Base-by-base conservation (phyloP, 2,797 vertebrate species). In the Poecilia velifera region DNA sequence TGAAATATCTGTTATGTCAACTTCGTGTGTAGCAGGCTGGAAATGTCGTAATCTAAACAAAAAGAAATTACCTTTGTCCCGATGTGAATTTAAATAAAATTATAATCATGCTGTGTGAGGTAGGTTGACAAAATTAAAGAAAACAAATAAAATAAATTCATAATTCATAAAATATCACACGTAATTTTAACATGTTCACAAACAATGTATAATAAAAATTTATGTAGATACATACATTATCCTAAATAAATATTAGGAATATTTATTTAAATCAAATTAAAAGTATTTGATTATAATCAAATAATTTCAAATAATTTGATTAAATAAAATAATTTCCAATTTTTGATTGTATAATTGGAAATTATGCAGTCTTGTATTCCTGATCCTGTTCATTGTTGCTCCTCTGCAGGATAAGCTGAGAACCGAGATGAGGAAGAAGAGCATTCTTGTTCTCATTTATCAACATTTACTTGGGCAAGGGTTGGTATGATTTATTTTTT, bases 391-490 rank as follows among this genome's bases (percentile, higher is more conserved):
- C 20, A 45, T 18, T 86, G 72, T 81, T 46, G 16, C 16, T 93
- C 80, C 84, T 89, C 90, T 90, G 85, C 91, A 99, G 98, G 97
- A 97, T 57, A 96, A 97, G 84, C 90, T 96, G 88, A 95, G 95
- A 91, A 96, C 94, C 70, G 97, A 98, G 91, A 96, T 95, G 66
- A 96, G 98, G 79, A 95, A 92, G 83, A 98, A 97, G 92, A 97
- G 96, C 85, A 94, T 99, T 57, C 97, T 99, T 34, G 95, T 98
- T 89, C 93, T 99, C 82, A 98, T 99, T 90, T 95, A 97, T 88
- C 96, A 98, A 89, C 96, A 99, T 87, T 96, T 99, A 91, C 93
- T 96, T 45, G 95, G 96, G 10, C 96, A 98, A 90, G 98, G 98
- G 98, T 99, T 92, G 86, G 97, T 95, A 72, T 72, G 20, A n/a